Conservation (phyloP, 2,797 vertebrate species). For the Carcharodon carcharias region DNA sequence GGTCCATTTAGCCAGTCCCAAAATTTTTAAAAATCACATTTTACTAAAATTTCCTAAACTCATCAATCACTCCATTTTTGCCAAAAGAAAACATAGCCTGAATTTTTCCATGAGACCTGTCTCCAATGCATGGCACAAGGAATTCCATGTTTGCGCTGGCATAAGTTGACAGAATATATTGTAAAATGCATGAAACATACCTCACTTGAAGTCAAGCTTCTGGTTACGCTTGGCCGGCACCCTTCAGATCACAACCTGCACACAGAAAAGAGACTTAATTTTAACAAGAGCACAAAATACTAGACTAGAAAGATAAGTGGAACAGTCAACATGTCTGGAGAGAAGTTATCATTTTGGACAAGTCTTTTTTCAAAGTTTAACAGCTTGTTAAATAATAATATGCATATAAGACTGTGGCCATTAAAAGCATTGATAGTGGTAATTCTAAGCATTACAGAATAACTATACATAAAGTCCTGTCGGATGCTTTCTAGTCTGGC, state of each 20-base stretch:
- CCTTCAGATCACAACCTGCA: neutral
- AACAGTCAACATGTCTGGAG: neutral
- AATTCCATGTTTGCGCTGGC: neutral
- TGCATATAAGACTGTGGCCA: too few species aligned
- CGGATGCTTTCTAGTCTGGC: neutral
- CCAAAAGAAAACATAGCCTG: neutral
- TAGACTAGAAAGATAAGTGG: neutral
- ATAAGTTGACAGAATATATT: neutral
- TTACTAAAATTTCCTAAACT: neutral
- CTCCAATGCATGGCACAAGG: neutral
- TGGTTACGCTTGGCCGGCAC: neutral
- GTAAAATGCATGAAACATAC: neutral
- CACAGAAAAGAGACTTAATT: neutral
- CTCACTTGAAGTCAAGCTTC: neutral
- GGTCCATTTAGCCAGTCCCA: neutral
- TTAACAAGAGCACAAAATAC: neutral
- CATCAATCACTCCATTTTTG: neutral
- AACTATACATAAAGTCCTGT: neutral
- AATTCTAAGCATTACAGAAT: neutral
- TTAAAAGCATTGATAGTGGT: neutral
- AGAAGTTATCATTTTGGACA: neutral
- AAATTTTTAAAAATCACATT: neutral
- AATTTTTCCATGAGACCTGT: neutral
- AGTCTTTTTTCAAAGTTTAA: neutral
- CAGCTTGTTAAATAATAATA: too few species aligned